phyloP scores from a whole-genome alignment of 2,113 vertebrate genomes.

The Pelmatolapia mariae region DNA sequence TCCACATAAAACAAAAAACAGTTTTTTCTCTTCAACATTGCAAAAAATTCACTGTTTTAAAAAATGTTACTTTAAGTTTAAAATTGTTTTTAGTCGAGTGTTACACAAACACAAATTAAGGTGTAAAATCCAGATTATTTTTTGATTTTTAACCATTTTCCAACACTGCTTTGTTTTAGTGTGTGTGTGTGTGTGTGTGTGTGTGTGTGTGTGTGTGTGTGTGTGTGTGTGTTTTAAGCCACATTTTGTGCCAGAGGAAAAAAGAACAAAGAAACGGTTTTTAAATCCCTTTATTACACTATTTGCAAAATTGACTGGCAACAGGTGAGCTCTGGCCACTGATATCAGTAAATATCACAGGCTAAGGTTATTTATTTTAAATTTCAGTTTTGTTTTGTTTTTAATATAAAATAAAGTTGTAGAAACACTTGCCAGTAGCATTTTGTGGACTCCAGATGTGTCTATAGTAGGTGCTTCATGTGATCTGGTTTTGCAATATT shows the following conservation, averaged over 20 bases:
- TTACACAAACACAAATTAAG: not conserved
- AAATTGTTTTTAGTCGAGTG: not conserved
- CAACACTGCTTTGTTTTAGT: accelerated
- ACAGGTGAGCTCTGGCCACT: not conserved
- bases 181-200: not conserved
- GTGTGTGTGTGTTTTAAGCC: not conserved
- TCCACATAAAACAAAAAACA: not conserved
- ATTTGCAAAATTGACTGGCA: not conserved
- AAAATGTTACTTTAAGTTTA: not conserved
- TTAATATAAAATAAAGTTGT: not conserved
- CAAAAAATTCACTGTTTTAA: not conserved
- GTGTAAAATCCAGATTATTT: not conserved
- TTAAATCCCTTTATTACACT: not conserved
- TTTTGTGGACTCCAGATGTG: not conserved
- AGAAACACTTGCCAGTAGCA: not conserved
- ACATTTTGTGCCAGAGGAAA: accelerated
- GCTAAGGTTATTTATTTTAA: not conserved
- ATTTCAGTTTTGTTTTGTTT: not conserved
- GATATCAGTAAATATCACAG: not conserved
- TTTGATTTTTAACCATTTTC: accelerated
- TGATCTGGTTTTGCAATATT: not conserved
- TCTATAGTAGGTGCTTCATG: not conserved
- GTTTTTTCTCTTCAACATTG: not conserved
- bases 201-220: not conserved
- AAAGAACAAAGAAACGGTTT: not conserved